phyloP scores from a whole-genome alignment of 2,797 vertebrate genomes.

The Lithobates sylvaticus region DNA sequence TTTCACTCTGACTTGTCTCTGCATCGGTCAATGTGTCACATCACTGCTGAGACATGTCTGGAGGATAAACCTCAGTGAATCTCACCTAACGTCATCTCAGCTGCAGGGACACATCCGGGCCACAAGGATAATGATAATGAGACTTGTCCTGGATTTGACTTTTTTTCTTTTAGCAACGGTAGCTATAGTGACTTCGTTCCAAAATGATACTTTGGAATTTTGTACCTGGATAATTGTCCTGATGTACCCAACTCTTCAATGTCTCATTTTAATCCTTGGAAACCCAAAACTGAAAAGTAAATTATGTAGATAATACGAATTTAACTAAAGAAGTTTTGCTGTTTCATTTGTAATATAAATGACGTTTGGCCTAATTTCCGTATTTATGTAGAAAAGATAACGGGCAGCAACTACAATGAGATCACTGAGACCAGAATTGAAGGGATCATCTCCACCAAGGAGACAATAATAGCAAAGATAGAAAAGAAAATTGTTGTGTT shows the following conservation, averaged over 20 bases:
- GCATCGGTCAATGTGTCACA: constrained; percentile 1
- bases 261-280: background rate
- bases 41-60: background rate
- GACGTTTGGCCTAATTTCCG: too few relatives aligned
- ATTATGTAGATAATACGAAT: background rate
- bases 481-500: too few relatives aligned
- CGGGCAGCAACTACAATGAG: too few relatives aligned
- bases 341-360: too few relatives aligned
- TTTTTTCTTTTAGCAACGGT: background rate
- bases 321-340: too few relatives aligned
- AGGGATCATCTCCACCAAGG: too few relatives aligned
- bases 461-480: too few relatives aligned
- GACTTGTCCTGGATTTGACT: background rate
- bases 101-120: background rate
- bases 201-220: background rate
- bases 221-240: background rate
- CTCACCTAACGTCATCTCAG: background rate
- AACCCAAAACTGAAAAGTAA: background rate
- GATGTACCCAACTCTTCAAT: background rate
- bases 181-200: background rate
- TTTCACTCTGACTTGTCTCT: background rate
- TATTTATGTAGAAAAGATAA: too few relatives aligned
- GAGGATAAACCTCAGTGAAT: background rate
- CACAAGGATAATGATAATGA: background rate
- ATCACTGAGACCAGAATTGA: too few relatives aligned